Percentiles rank a stretch among this genome's conserved stretches.
These are phyloP conservation scores for Amiota minor DNA, from an alignment of 2,888 invertebrate species.

Conservation along the genomic window DNA sequence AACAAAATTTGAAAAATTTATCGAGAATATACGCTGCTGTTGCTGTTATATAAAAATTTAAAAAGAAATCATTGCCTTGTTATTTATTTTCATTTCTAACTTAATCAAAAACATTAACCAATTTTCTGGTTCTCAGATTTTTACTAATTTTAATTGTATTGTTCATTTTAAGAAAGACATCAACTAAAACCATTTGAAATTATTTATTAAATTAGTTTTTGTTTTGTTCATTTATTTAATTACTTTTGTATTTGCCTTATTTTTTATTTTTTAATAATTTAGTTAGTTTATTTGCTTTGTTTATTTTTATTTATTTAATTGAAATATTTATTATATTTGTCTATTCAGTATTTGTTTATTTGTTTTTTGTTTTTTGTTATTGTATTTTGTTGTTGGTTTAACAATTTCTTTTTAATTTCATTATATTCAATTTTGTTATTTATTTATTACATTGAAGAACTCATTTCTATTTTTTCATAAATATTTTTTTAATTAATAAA, in stretches of 20 bases:
- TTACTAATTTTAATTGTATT: background rate
- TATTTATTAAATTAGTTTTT: slow-evolving; percentile 9
- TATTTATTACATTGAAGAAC: background rate
- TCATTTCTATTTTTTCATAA: background rate
- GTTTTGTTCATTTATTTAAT: background rate
- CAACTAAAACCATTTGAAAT: background rate
- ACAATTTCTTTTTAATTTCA: background rate
- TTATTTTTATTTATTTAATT: slow-evolving; percentile 8
- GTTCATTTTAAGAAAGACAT: too few species aligned
- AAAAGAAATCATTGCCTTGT: slow-evolving; percentile 55
- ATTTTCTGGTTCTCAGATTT: background rate
- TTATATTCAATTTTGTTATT: background rate
- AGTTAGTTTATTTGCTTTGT: background rate
- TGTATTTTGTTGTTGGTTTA: background rate
- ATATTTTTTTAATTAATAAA: background rate
- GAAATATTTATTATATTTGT: background rate
- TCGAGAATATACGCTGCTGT: slow-evolving; percentile 58
- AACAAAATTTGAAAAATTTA: slow-evolving; percentile 12
- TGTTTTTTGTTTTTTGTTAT: background rate
- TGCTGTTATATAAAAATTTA: slow-evolving; percentile 55
- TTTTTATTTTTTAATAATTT: slow-evolving; percentile 1
- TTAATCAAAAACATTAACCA: slow-evolving; percentile 3
- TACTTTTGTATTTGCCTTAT: background rate
- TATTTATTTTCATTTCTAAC: slow-evolving; percentile 7
- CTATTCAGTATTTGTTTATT: background rate